Percentiles rank a stretch among this genome's conserved stretches.
Conservation (phyloP, 2,113 vertebrate species). For the Catagonus wagneri region DNA sequence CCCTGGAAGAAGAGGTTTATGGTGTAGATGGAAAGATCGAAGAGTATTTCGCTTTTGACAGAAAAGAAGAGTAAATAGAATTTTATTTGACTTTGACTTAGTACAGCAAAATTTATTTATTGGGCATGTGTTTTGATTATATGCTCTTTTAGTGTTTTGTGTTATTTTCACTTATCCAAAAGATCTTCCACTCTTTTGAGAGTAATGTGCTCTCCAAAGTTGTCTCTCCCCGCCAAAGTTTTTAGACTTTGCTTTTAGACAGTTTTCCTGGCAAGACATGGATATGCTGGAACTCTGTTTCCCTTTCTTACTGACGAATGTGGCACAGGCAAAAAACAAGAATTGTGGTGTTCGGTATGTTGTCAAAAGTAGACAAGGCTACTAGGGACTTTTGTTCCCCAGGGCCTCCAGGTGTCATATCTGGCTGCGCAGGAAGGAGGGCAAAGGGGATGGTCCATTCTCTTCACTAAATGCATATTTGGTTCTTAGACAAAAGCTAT, state of each 20-base stretch:
- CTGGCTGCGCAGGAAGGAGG: too few species aligned
- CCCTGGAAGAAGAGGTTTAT: constrained; percentile 91
- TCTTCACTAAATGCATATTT: background rate
- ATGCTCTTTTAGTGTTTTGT: background rate
- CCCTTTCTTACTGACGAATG: background rate
- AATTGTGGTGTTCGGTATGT: accelerated
- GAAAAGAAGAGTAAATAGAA: constrained; percentile 88
- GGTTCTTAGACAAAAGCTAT: background rate
- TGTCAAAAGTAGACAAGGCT: background rate
- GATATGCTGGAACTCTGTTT: background rate
- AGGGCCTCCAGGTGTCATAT: accelerated
- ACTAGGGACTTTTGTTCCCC: accelerated
- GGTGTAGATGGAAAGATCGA: constrained; percentile 91
- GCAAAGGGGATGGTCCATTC: background rate
- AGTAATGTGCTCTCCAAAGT: background rate
- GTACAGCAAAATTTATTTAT: background rate
- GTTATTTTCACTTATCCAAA: background rate
- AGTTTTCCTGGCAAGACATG: background rate
- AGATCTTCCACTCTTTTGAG: background rate
- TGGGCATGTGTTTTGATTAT: background rate
- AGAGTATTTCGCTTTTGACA: constrained; percentile 93
- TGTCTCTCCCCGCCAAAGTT: background rate
- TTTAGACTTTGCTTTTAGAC: background rate
- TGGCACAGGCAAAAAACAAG: background rate
- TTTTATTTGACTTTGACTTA: constrained; percentile 15